A percentile compares a stretch with the other conserved stretches of the same genome.
Conservation (phyloP, 2,113 vertebrate genomes). For the Heliornis fulica region DNA sequence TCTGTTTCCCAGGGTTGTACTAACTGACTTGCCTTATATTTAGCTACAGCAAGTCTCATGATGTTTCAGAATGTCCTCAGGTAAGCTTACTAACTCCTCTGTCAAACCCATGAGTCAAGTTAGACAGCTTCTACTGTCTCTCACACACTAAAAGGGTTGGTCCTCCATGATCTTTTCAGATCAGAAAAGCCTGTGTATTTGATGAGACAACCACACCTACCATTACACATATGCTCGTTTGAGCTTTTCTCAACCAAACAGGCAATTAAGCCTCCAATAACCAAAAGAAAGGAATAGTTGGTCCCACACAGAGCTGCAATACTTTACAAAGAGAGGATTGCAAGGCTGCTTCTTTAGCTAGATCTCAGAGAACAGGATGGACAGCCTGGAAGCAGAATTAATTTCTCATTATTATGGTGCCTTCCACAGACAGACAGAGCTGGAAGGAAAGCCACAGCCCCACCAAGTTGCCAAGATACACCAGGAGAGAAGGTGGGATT, state of each 20-base stretch:
- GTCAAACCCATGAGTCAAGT: conserved; percentile 32
- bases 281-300: not conserved
- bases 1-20: conserved; percentile 11
- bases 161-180: not conserved
- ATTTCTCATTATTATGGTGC: not conserved
- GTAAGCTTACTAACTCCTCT: conserved; percentile 33
- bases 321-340: not conserved
- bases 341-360: not conserved
- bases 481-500: not conserved
- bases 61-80: conserved; percentile 42
- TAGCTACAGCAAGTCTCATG: not conserved
- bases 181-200: not conserved
- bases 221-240: not conserved
- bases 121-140: not conserved
- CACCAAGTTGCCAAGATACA: not conserved
- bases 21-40: not conserved
- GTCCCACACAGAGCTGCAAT: not conserved
- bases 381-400: not conserved
- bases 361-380: not conserved
- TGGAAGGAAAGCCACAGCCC: not conserved
- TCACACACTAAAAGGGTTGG: not conserved
- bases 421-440: not conserved
- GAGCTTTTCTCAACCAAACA: not conserved
- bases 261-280: not conserved
- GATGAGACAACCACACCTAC: not conserved